These are phyloP conservation scores for Bujurquina vittata DNA, from an alignment of 2,113 vertebrate genomes.

Conservation along the genomic window DNA sequence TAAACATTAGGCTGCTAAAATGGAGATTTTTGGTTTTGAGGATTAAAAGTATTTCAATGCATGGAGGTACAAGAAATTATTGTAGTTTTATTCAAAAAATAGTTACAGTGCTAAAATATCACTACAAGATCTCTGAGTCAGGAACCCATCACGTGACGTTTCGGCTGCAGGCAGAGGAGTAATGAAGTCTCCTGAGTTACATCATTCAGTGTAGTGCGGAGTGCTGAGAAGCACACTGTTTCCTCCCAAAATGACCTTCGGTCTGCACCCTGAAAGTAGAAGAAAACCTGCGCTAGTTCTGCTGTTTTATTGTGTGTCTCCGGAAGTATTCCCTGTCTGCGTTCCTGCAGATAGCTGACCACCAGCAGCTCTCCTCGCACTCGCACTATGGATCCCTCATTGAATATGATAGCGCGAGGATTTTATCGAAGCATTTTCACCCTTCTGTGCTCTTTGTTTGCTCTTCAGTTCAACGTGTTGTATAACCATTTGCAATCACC, in stretches of 20 bases:
- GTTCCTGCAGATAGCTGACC: constrained; percentile 78
- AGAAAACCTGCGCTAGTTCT: neutral
- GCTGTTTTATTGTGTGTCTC: neutral
- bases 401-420: neutral
- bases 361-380: constrained; percentile 85
- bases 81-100: neutral
- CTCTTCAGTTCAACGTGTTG: neutral
- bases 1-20: neutral
- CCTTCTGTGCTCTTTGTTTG: neutral
- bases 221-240: neutral
- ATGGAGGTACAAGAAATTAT: neutral
- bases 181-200: constrained; percentile 43
- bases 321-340: constrained; percentile 47
- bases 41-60: neutral
- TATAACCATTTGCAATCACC: neutral
- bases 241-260: neutral
- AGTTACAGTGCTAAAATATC: constrained; percentile 6
- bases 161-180: constrained; percentile 31
- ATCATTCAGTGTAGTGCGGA: constrained; percentile 30
- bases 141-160: constrained; percentile 46
- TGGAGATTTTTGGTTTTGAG: neutral
- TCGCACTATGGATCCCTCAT: constrained; percentile 79
- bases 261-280: neutral
- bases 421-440: too few relatives aligned
- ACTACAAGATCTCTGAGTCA: neutral